A percentile compares a stretch with the other conserved stretches of the same genome.
These are phyloP conservation scores for Ursus arctos DNA, from an alignment of 2,113 vertebrate species.

Conservation along the genomic window DNA sequence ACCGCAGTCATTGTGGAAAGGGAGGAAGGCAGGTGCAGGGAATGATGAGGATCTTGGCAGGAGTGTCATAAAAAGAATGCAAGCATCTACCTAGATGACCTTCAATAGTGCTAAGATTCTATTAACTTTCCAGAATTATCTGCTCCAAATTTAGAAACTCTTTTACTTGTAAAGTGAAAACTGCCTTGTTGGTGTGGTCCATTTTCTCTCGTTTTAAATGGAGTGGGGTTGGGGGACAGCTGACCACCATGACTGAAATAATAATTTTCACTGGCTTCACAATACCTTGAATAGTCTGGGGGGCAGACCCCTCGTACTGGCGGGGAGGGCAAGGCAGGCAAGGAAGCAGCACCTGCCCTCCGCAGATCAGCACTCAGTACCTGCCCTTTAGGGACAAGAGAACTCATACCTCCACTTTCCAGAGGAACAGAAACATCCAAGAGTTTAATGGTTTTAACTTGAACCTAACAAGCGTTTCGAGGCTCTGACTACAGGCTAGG, in stretches of 20 bases:
- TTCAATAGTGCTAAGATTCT: neutral
- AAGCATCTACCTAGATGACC: neutral
- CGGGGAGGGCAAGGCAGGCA: neutral
- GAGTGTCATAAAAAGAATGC: neutral
- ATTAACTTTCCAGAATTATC: neutral
- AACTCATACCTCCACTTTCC: neutral
- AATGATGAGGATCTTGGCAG: neutral
- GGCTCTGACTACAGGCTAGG: neutral
- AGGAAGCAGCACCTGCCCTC: neutral
- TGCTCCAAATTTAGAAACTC: slow-evolving; percentile 16
- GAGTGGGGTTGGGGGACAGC: neutral
- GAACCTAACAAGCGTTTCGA: neutral
- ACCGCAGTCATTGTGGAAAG: neutral
- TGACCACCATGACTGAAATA: neutral
- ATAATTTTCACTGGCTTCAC: neutral
- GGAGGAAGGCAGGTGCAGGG: fast-evolving
- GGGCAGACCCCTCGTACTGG: neutral
- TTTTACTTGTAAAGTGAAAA: slow-evolving; percentile 29
- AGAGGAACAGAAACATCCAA: neutral
- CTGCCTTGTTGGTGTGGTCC: neutral
- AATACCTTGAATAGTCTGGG: neutral
- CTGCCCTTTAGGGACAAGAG: neutral
- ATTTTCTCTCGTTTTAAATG: slow-evolving; percentile 12
- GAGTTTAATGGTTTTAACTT: neutral
- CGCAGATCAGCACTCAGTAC: neutral